Conservation (phyloP, 2,113 vertebrate species). For the Rhinolophus sinicus region DNA sequence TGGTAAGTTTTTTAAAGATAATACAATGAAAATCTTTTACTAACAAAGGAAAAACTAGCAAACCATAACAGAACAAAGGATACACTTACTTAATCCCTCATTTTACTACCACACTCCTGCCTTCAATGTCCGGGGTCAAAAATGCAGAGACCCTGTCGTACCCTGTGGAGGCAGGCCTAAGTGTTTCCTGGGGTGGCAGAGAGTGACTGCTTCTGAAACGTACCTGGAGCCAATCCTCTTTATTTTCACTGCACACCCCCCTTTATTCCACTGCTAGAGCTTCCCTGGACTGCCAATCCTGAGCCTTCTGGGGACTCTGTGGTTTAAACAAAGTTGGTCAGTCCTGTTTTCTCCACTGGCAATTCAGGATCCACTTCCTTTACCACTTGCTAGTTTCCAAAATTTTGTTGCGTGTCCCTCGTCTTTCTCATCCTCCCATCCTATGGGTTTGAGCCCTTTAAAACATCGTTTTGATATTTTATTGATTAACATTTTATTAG, state of each 20-base stretch:
- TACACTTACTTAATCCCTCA: background rate
- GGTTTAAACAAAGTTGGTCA: too few species aligned
- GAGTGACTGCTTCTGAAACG: background rate
- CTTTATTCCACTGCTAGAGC: background rate
- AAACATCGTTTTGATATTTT: background rate
- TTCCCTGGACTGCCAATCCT: background rate
- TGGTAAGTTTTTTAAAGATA: background rate
- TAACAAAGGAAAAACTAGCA: background rate
- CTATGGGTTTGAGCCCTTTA: background rate
- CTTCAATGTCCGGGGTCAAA: background rate
- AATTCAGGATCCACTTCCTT: background rate
- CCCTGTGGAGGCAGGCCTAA: background rate
- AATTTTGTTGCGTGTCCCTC: background rate
- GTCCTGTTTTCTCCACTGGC: background rate
- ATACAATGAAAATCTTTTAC: background rate
- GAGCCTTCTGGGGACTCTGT: background rate
- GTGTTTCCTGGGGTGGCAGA: too few species aligned
- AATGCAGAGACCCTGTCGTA: background rate
- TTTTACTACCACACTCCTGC: rapidly evolving
- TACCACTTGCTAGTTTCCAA: background rate
- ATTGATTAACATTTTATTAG: background rate
- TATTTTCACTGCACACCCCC: rapidly evolving
- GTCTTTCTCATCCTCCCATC: background rate
- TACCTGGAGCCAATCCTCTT: background rate
- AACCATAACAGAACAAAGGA: background rate